Base-by-base conservation (phyloP, 1,140 invertebrate genomes). In the Neuroterus valhalla region DNA sequence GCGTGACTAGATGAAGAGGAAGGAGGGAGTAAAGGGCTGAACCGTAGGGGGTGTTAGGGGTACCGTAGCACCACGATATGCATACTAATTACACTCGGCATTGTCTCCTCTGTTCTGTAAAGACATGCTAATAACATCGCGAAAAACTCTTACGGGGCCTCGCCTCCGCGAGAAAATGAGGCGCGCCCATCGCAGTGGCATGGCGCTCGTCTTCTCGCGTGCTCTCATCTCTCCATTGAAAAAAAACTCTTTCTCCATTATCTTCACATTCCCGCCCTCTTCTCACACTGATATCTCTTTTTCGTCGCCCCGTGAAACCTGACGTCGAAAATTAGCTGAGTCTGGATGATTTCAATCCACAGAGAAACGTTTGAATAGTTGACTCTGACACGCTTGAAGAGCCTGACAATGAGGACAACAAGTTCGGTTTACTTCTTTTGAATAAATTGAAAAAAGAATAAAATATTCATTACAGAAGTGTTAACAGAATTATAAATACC, bases 111-210 rank as follows among this genome's bases (percentile, higher is more conserved):
- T 77, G 79, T 79, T 77, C 78, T 83, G 81, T 81, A 81, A 86
- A 88, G 87, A 87, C 81, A 81, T 85, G 86, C 87, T 87, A 88
- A 88, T 88, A 87, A 88, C 82, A 82, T 85, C 84, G 86, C 82
- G 81, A 87, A 87, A 84, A 80, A 86, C 79, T 74, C 70, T 68
- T 71, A 72, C 62, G 55, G 45, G 50, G n/a, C 67, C 62, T 68
- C 69, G 48, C n/a, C 73, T 62, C 31, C 26, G 55, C 26, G 55
- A 71, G 71, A 19, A 71, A 75, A 72, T 62, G 62, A 73, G 66
- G 72, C 45, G 62, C 15, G 70, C 67, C 62, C 71, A 52, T 66
- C 43, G 72, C 66, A 70, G 85, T 85, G 80, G 85, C 84, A 85
- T 85, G 80, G 85, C 84, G 84, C 82, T 79, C 78, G 78, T 77